Conservation (phyloP, 2,797 vertebrate species). For the Lates japonicus region DNA sequence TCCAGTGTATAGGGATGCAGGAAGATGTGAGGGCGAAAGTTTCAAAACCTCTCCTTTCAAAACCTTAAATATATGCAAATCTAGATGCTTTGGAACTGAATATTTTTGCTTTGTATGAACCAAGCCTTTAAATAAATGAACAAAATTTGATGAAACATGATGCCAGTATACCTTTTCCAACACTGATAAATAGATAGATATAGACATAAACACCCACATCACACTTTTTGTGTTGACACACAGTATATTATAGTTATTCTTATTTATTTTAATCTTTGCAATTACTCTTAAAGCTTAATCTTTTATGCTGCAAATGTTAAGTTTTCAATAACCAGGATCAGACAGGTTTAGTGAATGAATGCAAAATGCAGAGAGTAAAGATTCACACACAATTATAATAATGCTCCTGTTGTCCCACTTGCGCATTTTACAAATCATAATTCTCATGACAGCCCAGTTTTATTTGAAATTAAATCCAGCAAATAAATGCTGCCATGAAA, state of each 20-base stretch:
- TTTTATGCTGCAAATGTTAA: not conserved
- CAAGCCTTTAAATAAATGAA: not conserved
- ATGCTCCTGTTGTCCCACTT: constrained; percentile 2
- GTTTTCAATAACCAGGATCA: not conserved
- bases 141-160: not conserved
- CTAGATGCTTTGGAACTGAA: not conserved
- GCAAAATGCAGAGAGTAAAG: constrained; percentile 2
- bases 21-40: not conserved
- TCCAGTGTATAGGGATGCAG: not conserved
- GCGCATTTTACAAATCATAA: constrained; percentile 19
- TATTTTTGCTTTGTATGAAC: not conserved
- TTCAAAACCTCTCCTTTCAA: no score
- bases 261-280: no score
- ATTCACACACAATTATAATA: not conserved
- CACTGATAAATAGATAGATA: not conserved
- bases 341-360: not conserved
- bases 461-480: constrained; percentile 3
- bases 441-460: not conserved
- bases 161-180: not conserved
- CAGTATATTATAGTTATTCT: not conserved
- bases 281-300: not conserved
- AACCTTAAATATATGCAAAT: not conserved
- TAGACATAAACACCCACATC: not conserved
- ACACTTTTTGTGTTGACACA: not conserved
- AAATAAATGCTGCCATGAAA: constrained; percentile 27